phyloP scores from a whole-genome alignment of 2,797 vertebrate species.

The Esox masquinongy region DNA sequence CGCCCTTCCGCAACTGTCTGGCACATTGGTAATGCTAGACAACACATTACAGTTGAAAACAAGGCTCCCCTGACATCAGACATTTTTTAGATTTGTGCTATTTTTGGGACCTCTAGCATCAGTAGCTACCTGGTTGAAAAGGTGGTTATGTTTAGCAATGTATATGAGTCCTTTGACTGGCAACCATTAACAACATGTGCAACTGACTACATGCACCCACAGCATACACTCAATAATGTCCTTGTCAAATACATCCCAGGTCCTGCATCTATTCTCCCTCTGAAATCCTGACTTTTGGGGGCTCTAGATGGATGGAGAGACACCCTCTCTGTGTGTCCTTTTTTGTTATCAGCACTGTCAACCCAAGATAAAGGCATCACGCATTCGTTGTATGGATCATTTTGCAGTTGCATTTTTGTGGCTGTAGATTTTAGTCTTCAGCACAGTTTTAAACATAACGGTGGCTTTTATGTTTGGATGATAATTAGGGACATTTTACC shows the following conservation, averaged over 20 bases:
- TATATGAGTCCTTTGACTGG: background rate
- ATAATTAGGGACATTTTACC: background rate
- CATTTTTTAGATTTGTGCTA: no score
- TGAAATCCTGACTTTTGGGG: slow-evolving; percentile 46
- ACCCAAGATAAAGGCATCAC: slow-evolving; percentile 45
- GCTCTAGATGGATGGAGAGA: slow-evolving; percentile 19
- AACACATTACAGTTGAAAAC: no score
- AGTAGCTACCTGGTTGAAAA: no score
- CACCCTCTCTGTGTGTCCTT: slow-evolving; percentile 44
- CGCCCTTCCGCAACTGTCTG: no score
- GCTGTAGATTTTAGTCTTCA: background rate
- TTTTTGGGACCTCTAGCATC: no score
- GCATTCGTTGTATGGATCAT: slow-evolving; percentile 47
- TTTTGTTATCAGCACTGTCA: slow-evolving; percentile 52
- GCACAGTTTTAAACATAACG: background rate
- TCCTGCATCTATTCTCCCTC: slow-evolving; percentile 47
- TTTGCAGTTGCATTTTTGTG: background rate
- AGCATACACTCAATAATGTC: slow-evolving; percentile 18
- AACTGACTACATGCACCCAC: slow-evolving; percentile 17
- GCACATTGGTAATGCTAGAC: no score
- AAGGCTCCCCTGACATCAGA: no score
- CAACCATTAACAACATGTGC: slow-evolving; percentile 7
- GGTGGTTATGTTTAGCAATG: no score
- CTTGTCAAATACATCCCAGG: slow-evolving; percentile 51
- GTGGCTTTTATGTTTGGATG: background rate